phyloP scores from a whole-genome alignment of 1,140 invertebrate species.

The Drosophila leontia region DNA sequence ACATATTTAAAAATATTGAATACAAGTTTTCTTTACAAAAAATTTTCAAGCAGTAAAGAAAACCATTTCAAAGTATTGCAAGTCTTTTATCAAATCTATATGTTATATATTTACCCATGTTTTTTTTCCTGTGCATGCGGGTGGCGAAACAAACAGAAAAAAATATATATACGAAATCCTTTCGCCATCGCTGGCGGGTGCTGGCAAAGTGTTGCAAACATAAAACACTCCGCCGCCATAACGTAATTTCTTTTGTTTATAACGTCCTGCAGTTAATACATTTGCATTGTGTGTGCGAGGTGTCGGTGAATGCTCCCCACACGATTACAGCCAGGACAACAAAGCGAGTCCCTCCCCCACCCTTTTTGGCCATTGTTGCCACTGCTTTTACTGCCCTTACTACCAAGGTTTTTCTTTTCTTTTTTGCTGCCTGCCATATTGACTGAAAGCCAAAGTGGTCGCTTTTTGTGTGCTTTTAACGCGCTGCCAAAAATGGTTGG shows the following conservation, averaged over 20 bases:
- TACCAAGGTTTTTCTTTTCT: conserved; percentile 13
- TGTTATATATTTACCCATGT: neutral
- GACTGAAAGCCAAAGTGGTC: conserved; percentile 48
- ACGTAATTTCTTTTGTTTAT: conserved; percentile 81
- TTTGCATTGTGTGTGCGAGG: conserved; percentile 49
- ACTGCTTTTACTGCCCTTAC: conserved; percentile 31
- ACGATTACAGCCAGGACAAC: conserved; percentile 22
- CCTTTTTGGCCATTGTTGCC: conserved; percentile 29
- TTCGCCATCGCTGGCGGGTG: conserved; percentile 59
- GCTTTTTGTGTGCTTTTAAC: conserved; percentile 39
- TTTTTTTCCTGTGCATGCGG: conserved; percentile 6
- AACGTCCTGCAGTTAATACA: conserved; percentile 75
- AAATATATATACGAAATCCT: conserved; percentile 33
- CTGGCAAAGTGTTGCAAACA: conserved; percentile 73
- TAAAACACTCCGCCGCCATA: conserved; percentile 77
- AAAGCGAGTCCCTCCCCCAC: conserved; percentile 17
- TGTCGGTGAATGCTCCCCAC: conserved; percentile 31
- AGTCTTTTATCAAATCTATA: no score
- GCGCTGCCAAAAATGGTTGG: conserved; percentile 28
- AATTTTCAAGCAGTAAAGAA: no score
- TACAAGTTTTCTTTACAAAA: no score
- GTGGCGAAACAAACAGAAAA: neutral
- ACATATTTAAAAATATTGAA: no score
- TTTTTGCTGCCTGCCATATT: conserved; percentile 8
- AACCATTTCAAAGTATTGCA: no score